Conservation (phyloP, 2,113 vertebrate species). For the Macroglossus sobrinus region DNA sequence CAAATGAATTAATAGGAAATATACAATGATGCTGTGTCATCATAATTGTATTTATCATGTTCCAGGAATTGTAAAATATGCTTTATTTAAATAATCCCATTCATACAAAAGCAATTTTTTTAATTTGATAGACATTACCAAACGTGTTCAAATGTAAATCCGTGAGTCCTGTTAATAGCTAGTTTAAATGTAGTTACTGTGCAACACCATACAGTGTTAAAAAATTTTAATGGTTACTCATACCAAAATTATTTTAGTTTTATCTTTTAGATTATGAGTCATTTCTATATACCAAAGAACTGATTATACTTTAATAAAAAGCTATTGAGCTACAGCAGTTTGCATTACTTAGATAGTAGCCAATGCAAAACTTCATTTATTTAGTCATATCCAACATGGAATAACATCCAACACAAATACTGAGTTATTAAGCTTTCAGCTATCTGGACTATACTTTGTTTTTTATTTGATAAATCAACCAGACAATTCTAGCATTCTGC, state of each 20-base stretch:
- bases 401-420: constrained; percentile 11
- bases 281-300: background rate
- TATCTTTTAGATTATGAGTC: background rate
- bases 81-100: background rate
- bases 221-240: background rate
- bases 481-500: constrained; percentile 36
- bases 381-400: background rate
- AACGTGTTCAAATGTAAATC: background rate
- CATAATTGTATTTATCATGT: background rate
- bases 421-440: constrained; percentile 69
- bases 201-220: background rate
- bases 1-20: constrained; percentile 30
- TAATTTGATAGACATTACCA: background rate
- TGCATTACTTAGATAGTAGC: background rate
- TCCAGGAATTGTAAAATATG: background rate
- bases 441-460: constrained; percentile 53
- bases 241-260: constrained; percentile 29
- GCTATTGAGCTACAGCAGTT: background rate
- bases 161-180: background rate
- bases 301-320: background rate
- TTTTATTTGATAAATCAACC: constrained; percentile 59
- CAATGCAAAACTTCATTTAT: background rate
- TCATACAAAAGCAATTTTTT: background rate
- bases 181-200: background rate
- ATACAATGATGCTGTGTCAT: background rate